Percentiles rank a stretch among this genome's conserved stretches.
phyloP scores from a whole-genome alignment of 1,140 invertebrate genomes.

The Cherax quadricarinatus region DNA sequence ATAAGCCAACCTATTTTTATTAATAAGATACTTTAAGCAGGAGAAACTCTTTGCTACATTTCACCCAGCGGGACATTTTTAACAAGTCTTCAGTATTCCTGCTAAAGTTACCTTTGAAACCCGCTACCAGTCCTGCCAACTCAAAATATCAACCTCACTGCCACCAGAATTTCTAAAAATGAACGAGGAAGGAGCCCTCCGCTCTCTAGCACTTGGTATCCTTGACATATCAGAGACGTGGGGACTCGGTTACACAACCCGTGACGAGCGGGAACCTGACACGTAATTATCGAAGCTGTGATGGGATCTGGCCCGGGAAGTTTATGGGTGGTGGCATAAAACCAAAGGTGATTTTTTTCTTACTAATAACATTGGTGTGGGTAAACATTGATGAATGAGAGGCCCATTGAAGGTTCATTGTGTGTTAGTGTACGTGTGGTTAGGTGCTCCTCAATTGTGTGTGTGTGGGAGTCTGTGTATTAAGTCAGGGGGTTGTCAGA shows the following conservation, averaged over 20 bases:
- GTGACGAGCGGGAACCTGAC: neutral
- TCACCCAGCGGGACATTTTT: too few species aligned
- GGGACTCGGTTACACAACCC: neutral
- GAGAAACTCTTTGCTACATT: too few species aligned
- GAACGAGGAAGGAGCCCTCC: neutral
- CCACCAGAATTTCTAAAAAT: neutral
- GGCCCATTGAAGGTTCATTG: neutral
- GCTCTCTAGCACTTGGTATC: neutral
- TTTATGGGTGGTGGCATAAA: neutral
- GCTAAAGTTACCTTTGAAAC: too few species aligned
- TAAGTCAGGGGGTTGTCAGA: too few species aligned
- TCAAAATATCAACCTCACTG: too few species aligned
- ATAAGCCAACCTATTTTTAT: too few species aligned
- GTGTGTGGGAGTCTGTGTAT: neutral
- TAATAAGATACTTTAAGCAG: too few species aligned
- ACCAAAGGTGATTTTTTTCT: neutral
- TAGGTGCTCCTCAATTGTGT: neutral
- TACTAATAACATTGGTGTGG: neutral
- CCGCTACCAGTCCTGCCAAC: too few species aligned
- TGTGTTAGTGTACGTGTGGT: neutral
- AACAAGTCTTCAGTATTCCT: too few species aligned
- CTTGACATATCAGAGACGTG: neutral
- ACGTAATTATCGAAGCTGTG: slow-evolving; percentile 9
- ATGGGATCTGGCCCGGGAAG: neutral
- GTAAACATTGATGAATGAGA: neutral